phyloP scores from a whole-genome alignment of 2,888 invertebrate genomes.

The Megamerina dolium region DNA sequence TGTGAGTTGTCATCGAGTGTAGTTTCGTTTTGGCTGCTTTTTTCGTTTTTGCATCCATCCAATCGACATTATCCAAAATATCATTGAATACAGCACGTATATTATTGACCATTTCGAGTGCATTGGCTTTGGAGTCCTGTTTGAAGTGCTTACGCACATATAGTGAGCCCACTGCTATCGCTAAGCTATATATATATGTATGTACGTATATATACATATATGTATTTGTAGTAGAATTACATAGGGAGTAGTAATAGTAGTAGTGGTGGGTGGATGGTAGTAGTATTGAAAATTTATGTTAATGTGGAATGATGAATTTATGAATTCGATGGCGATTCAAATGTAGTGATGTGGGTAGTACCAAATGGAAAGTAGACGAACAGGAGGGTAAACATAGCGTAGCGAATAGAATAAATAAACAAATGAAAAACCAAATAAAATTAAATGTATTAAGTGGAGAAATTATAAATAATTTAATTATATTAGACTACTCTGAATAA shows the following conservation, averaged over 20 bases:
- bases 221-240: background rate
- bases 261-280: background rate
- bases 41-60: conserved; percentile 88
- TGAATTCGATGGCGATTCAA: too few species aligned
- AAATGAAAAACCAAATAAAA: too few species aligned
- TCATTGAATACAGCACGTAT: conserved; percentile 77
- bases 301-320: background rate
- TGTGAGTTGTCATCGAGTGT: conserved; percentile 77
- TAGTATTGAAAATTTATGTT: background rate
- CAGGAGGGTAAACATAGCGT: too few species aligned
- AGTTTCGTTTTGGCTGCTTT: conserved; percentile 72
- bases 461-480: too few species aligned
- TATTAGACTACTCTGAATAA: too few species aligned
- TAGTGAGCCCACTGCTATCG: conserved; percentile 73
- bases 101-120: conserved; percentile 80
- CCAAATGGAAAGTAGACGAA: too few species aligned
- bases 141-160: conserved; percentile 85
- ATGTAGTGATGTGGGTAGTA: too few species aligned
- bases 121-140: conserved; percentile 74
- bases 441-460: too few species aligned
- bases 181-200: conserved; percentile 54
- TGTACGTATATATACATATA: background rate
- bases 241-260: background rate
- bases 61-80: conserved; percentile 72
- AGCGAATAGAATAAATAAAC: too few species aligned